A percentile compares a stretch with the other conserved stretches of the same genome.
These are phyloP conservation scores for Myanophis thanlyinensis DNA, from an alignment of 2,113 vertebrate species.

Conservation along the genomic window DNA sequence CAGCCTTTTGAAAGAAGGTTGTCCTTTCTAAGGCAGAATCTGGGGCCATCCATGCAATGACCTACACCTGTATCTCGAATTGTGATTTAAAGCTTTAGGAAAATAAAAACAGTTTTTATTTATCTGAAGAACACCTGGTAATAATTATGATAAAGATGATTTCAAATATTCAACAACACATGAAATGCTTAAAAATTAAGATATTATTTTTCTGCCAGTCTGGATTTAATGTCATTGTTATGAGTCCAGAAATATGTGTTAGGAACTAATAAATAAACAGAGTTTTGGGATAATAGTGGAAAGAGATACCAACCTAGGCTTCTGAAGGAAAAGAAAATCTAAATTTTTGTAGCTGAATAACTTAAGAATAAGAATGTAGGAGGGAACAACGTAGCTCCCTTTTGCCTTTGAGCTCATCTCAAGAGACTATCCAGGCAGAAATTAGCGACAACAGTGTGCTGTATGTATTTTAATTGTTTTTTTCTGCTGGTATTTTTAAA, in stretches of 20 bases:
- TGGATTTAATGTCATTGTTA: neutral
- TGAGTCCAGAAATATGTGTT: neutral
- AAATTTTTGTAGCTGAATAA: neutral
- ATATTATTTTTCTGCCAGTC: neutral
- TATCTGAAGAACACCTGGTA: neutral
- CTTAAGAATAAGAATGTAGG: neutral
- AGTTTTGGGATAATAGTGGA: neutral
- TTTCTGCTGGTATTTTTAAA: no score
- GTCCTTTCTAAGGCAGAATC: neutral
- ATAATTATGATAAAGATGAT: neutral
- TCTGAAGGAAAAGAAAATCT: neutral
- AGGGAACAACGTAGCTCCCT: no score
- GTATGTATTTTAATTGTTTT: no score
- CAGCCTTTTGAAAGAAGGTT: neutral
- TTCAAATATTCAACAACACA: neutral
- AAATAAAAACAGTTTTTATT: neutral
- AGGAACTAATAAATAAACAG: neutral
- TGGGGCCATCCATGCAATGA: neutral
- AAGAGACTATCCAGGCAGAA: no score
- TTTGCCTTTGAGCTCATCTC: no score
- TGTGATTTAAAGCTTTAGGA: neutral
- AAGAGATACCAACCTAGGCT: neutral
- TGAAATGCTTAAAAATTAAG: neutral
- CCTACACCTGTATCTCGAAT: neutral
- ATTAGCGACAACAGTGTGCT: no score